Conservation (phyloP, 2,797 vertebrate genomes). For the Enteromius trimaculatus region DNA sequence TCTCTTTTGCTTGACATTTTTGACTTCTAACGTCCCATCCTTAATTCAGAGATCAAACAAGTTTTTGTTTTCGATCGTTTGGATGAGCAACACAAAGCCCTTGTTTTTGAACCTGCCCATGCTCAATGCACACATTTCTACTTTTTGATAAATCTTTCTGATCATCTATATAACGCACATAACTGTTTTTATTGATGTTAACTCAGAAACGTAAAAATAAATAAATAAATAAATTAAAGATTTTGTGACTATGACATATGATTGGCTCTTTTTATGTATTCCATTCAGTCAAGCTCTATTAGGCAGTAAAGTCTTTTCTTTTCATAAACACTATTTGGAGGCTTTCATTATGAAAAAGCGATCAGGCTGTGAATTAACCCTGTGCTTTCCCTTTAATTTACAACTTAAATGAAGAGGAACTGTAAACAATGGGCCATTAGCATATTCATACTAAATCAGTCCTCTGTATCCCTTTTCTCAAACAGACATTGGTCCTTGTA, state of each 20-base stretch:
- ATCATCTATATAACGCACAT: not conserved
- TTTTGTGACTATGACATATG: not conserved
- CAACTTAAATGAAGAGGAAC: constrained; percentile 57
- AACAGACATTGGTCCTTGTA: constrained; percentile 28
- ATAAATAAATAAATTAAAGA: not conserved
- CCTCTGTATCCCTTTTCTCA: constrained; percentile 6
- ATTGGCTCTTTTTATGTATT: constrained; percentile 26
- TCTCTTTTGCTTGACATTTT: constrained; percentile 7
- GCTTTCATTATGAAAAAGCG: constrained; percentile 63
- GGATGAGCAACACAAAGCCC: not conserved
- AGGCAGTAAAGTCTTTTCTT: constrained; percentile 24
- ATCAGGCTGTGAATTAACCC: constrained; percentile 40
- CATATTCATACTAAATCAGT: constrained; percentile 62
- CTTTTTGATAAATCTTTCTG: not conserved
- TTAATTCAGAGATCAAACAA: not conserved
- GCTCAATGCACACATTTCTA: not conserved
- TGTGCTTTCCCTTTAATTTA: constrained; percentile 58
- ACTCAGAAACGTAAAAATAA: not conserved
- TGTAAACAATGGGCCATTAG: constrained; percentile 63
- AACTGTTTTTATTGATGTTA: not conserved
- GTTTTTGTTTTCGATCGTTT: not conserved
- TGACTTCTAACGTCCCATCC: not conserved
- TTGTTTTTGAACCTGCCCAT: not conserved
- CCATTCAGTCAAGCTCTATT: constrained; percentile 33
- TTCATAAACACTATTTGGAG: constrained; percentile 35